A percentile compares a stretch with the other conserved stretches of the same genome.
phyloP scores from a whole-genome alignment of 2,113 vertebrate genomes.

The Pogonocichla stellata region DNA sequence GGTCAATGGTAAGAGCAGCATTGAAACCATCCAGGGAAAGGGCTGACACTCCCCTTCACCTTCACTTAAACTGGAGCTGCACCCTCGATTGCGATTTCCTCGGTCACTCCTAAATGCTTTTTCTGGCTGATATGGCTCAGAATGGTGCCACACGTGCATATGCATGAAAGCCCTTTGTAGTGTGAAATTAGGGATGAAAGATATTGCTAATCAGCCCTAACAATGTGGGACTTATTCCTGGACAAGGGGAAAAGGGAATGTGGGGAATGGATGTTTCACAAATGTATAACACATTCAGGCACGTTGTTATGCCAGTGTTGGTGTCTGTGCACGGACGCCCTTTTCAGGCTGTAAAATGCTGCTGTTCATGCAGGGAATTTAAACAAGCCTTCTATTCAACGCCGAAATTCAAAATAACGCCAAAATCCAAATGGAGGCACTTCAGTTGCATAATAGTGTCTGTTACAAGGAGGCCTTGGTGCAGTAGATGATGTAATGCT shows the following conservation, averaged over 20 bases:
- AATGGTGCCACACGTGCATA: background rate
- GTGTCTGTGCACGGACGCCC: slow-evolving; percentile 44
- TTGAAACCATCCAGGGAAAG: background rate
- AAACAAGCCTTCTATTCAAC: slow-evolving; percentile 57
- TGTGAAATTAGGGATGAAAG: slow-evolving; percentile 49
- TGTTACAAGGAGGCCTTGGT: slow-evolving; percentile 49
- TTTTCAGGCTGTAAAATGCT: slow-evolving; percentile 51
- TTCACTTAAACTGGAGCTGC: background rate
- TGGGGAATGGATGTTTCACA: slow-evolving; percentile 52
- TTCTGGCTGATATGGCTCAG: background rate
- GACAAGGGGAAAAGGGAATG: background rate
- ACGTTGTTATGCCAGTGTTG: slow-evolving; percentile 26
- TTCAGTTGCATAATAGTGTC: slow-evolving; percentile 56
- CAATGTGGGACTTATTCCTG: slow-evolving; percentile 37
- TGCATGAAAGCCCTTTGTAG: slow-evolving; percentile 10
- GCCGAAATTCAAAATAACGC: slow-evolving; percentile 37
- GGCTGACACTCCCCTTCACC: background rate
- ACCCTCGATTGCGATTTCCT: background rate
- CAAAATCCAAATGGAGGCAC: slow-evolving; percentile 61
- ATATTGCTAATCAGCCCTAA: slow-evolving; percentile 38
- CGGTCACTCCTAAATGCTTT: background rate
- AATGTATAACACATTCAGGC: slow-evolving; percentile 4
- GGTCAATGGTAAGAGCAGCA: background rate
- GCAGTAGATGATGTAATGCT: slow-evolving; percentile 21
- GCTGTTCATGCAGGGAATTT: slow-evolving; percentile 56